Evolutionary conservation across 2,113 vertebrate genomes (phyloP).

Genomic region (Elanoides forficatus): DNA sequence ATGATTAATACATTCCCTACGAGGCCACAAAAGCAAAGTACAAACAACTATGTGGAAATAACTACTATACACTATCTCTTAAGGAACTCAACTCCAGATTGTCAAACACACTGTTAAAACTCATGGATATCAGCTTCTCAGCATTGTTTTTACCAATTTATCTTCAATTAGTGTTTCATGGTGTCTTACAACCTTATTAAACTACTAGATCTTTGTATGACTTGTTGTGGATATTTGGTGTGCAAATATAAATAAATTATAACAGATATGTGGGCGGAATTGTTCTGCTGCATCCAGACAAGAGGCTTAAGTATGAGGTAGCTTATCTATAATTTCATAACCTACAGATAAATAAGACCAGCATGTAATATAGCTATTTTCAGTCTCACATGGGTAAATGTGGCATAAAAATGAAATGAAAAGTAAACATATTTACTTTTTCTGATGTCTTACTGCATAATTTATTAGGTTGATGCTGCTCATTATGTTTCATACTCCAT

Average conservation of each 20-base stretch:
- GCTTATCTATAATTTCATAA: not conserved
- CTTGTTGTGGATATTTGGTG: not conserved
- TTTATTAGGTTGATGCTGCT: constrained; percentile 18
- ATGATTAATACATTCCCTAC: not conserved
- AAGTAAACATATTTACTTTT: not conserved
- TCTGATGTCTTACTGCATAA: not conserved
- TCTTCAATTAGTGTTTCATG: not conserved
- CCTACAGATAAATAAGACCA: not conserved
- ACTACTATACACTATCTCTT: rapidly evolving
- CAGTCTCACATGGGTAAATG: not conserved
- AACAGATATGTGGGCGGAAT: not conserved
- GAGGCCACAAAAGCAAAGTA: not conserved
- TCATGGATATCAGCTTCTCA: not conserved
- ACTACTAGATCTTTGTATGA: not conserved
- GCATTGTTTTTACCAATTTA: not conserved
- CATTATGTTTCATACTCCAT: not conserved
- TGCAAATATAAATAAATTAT: not conserved
- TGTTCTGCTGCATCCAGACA: not conserved
- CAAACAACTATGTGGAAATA: not conserved
- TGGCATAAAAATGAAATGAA: not conserved
- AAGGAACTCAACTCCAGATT: not conserved
- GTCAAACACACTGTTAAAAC: not conserved
- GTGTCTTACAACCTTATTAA: not conserved
- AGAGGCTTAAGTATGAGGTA: not conserved
- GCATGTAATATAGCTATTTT: not conserved